Evolutionary conservation across 2,797 vertebrate species (phyloP), one percentile per base, ranked within the genome.

Genomic region (Cyclopterus lumpus): DNA sequence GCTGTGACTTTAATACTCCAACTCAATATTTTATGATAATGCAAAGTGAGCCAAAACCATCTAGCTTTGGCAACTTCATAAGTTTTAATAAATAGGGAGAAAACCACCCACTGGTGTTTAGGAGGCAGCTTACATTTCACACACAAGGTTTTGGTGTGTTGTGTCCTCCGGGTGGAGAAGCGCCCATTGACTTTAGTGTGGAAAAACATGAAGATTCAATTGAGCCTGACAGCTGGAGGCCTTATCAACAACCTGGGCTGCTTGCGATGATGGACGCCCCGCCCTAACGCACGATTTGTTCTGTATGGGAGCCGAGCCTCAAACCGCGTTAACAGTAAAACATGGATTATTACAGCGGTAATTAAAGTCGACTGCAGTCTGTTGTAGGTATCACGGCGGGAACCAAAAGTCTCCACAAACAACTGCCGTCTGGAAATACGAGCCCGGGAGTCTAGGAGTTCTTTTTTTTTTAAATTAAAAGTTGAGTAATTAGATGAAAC

Each of bases 321-420:
- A 74, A 78, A 75, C 42, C 48, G 68, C 77, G 60, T 77, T 82
- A 71, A 80, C 64, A 67, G 75, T 77, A 59, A 91, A 86, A 82
- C 70, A 77, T 81, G 75, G 80, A 84, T 88, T 84, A 84, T 85
- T 88, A 55, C 63, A 70, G 60, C 48, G 30, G 75, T 82, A 78
- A 81, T 83, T 82, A 77, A 80, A 62, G 44, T 67, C 57, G 42
- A 59, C 62, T 55, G 46, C 60, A 67, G 66, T 76, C 66, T 54
- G 49, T 49, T 67, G 60, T 61, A 75, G 78, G 71, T 79, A 85
- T 59, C 30, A 48, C 20, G 18, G 74, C 71, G 70, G 68, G 80
- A 72, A 67, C n/a, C 53, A n/a, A 49, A 80, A 59, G 78, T 86
- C 89, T 88, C 82, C 72, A 84, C 75, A 86, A 90, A 87, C 78